phyloP scores from a whole-genome alignment of 2,888 invertebrate genomes.

The Brachypterus glaber region DNA sequence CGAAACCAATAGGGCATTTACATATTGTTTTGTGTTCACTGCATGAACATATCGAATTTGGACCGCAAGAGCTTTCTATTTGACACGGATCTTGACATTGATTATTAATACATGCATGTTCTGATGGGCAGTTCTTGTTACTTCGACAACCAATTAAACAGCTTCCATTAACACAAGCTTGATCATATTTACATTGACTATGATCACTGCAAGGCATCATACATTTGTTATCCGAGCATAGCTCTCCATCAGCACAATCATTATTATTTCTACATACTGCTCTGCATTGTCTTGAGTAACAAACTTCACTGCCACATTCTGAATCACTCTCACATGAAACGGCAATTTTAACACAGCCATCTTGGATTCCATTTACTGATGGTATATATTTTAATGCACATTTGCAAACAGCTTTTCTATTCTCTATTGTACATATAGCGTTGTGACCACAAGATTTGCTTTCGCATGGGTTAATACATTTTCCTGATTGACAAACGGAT shows the following conservation, averaged over 20 bases:
- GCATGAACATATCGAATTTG: conserved; percentile 73
- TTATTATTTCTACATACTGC: conserved; percentile 65
- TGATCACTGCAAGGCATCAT: conserved; percentile 71
- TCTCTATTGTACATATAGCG: conserved; percentile 67
- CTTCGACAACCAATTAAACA: conserved; percentile 78
- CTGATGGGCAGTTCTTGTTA: conserved; percentile 67
- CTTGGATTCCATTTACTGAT: conserved; percentile 48
- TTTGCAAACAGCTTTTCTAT: conserved; percentile 66
- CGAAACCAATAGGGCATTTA: conserved; percentile 74
- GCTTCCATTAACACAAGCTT: conserved; percentile 71
- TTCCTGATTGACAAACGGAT: conserved; percentile 59
- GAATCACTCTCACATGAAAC: conserved; percentile 57
- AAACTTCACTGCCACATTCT: conserved; percentile 72
- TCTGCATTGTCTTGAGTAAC: conserved; percentile 75
- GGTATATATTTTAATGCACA: conserved; percentile 70
- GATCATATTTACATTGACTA: conserved; percentile 66
- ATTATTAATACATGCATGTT: conserved; percentile 74
- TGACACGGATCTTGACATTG: conserved; percentile 79
- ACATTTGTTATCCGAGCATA: conserved; percentile 70
- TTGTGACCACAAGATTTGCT: conserved; percentile 68
- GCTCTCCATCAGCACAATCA: conserved; percentile 72
- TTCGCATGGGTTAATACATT: conserved; percentile 74
- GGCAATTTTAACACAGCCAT: conserved; percentile 64
- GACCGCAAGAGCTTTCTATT: conserved; percentile 66
- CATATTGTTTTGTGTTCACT: conserved; percentile 67